Percentiles rank a stretch among this genome's conserved stretches.
Conservation (phyloP, 2,888 invertebrate genomes). For the Sesia bembeciformis region DNA sequence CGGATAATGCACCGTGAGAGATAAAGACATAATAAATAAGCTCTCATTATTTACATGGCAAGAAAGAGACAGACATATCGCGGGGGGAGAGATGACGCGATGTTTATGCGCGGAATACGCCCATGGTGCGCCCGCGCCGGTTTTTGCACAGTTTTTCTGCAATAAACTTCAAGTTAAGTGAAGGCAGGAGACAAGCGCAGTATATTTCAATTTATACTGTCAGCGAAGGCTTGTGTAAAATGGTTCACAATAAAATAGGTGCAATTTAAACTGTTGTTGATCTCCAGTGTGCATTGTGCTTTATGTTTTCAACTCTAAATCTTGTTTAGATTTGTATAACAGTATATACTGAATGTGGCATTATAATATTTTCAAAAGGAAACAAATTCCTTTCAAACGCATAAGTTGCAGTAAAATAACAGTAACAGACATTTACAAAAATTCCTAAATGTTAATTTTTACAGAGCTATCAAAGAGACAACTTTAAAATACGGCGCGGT, state of each 20-base stretch:
- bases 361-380: not conserved
- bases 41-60: slow-evolving; percentile 51
- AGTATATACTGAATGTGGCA: not conserved
- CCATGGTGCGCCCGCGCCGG: slow-evolving; percentile 41
- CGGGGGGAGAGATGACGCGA: slow-evolving; percentile 25
- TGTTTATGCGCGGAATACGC: slow-evolving; percentile 37
- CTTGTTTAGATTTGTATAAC: no score
- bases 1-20: slow-evolving; percentile 29
- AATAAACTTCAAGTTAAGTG: slow-evolving; percentile 32
- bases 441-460: no score
- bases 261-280: not conserved
- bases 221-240: slow-evolving; percentile 1
- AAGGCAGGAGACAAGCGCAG: slow-evolving; percentile 26
- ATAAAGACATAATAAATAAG: slow-evolving; percentile 44
- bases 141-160: slow-evolving; percentile 44
- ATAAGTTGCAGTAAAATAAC: no score
- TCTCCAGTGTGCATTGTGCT: not conserved
- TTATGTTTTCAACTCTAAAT: not conserved
- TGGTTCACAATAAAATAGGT: not conserved
- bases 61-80: slow-evolving; percentile 12
- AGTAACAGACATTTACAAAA: no score
- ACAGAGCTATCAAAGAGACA: no score
- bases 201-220: slow-evolving; percentile 26
- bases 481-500: no score
- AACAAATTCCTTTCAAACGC: no score